Conservation (phyloP, 2,797 vertebrate genomes). For the Tadarida brasiliensis region DNA sequence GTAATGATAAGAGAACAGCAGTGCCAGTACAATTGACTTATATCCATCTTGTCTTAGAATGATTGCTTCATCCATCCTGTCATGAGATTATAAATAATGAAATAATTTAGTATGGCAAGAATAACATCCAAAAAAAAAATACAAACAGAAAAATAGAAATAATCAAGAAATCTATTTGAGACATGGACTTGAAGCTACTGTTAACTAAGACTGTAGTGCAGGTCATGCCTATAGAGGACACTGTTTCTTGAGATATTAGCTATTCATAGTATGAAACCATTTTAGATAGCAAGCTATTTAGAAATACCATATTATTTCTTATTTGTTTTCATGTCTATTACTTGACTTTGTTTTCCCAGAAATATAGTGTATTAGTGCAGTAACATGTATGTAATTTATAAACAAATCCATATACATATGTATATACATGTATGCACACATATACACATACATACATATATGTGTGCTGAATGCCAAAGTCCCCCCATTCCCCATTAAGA, state of each 20-base stretch:
- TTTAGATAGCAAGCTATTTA: background rate
- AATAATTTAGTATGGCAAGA: background rate
- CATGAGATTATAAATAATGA: background rate
- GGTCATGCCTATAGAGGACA: background rate
- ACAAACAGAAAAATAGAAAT: background rate
- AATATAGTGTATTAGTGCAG: background rate
- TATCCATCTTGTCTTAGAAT: background rate
- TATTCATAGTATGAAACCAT: background rate
- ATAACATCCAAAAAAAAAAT: background rate
- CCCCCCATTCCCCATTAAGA: background rate
- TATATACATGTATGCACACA: background rate
- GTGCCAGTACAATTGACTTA: background rate
- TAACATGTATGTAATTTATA: background rate
- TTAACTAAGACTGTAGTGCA: background rate
- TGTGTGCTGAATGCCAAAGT: background rate
- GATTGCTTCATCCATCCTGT: background rate
- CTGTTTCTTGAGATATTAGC: constrained; percentile 23
- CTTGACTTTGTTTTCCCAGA: background rate
- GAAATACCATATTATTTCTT: background rate
- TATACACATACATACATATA: background rate
- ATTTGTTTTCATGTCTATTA: background rate
- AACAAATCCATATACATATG: background rate
- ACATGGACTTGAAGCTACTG: background rate
- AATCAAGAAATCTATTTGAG: background rate
- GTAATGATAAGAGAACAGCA: background rate